phyloP scores from a whole-genome alignment of 2,797 vertebrate genomes.

The Phrynocephalus forsythii region DNA sequence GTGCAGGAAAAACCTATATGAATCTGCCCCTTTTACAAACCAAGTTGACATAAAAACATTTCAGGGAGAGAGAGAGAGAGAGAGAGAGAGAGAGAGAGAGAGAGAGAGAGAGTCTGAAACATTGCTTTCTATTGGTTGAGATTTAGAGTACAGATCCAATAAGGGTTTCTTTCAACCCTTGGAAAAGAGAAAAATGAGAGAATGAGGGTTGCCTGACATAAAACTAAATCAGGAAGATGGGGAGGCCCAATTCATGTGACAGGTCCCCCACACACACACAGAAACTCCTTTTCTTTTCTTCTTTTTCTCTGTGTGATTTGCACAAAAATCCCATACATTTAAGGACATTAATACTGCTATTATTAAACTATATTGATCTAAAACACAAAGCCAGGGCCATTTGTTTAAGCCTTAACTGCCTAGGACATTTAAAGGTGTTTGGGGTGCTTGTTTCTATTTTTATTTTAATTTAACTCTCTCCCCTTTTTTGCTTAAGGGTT shows the following conservation, averaged over 20 bases:
- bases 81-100: too few relatives aligned
- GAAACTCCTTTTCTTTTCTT: neutral
- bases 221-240: constrained; percentile 64
- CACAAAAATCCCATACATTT: constrained; percentile 61
- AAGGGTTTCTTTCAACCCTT: constrained; percentile 50
- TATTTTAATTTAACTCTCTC: constrained; percentile 20
- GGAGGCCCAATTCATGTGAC: constrained; percentile 60
- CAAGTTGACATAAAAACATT: constrained; percentile 57
- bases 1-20: constrained; percentile 14
- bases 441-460: neutral
- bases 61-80: constrained; percentile 45
- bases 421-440: constrained; percentile 28
- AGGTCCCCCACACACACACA: neutral
- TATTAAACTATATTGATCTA: constrained; percentile 60
- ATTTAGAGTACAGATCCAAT: constrained; percentile 62
- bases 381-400: constrained; percentile 52
- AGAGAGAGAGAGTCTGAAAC: constrained; percentile 25
- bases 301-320: constrained; percentile 53
- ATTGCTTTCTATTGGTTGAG: constrained; percentile 50
- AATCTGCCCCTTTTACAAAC: constrained; percentile 30
- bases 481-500: constrained; percentile 8
- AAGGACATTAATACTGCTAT: constrained; percentile 62
- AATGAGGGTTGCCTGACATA: constrained; percentile 62
- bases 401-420: constrained; percentile 60
- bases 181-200: constrained; percentile 67